Evolutionary conservation across 2,888 invertebrate genomes (phyloP), one percentile per base, ranked within the genome.

Genomic region (Rhingia rostrata): DNA sequence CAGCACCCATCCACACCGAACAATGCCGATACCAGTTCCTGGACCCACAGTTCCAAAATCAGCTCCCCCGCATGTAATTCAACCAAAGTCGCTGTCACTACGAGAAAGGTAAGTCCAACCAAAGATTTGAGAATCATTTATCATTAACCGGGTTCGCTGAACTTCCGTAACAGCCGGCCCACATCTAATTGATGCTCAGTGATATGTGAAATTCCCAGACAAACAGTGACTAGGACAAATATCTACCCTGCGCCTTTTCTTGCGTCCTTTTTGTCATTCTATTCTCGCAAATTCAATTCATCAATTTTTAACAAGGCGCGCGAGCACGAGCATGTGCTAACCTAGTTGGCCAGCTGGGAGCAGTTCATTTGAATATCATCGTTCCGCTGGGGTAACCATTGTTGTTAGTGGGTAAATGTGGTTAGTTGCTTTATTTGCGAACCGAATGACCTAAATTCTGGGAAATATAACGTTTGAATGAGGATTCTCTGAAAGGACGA

Each of bases 11-110:
- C 82, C 79, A 22, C 73, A 83, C 73, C 83, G 83, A 83, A 83
- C 79, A 5, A 83, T 83, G 83, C 83, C 83, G 43, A 84, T 75
- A 70, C 84, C 84, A 80, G 84, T 84, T 70, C 80, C 84, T 60
- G 80, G 69, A 49, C 84, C 84, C 22, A 84, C 84, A 39, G 80
- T 84, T 53, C 84, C 84, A 1, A 80, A 70, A 56, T 51, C 79
- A 51, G 80, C 70, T 60, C 74, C 64, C 51, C 80, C 79, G 12
- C 80, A 84, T 49, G 30, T 74, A 74, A 80, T 74, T 54, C 84
- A 84, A 10, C 84, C 84, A 10, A 84, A 84, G 60, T 84, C 84
- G 39, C 60, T 84, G 56, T 84, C 84, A 22, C 66, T 84, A 14
- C 64, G 84, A 6, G 84, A 84, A 64, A 74, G 84, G 84, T 84